phyloP scores from a whole-genome alignment of 2,888 invertebrate species.

The Diarsia rubi region DNA sequence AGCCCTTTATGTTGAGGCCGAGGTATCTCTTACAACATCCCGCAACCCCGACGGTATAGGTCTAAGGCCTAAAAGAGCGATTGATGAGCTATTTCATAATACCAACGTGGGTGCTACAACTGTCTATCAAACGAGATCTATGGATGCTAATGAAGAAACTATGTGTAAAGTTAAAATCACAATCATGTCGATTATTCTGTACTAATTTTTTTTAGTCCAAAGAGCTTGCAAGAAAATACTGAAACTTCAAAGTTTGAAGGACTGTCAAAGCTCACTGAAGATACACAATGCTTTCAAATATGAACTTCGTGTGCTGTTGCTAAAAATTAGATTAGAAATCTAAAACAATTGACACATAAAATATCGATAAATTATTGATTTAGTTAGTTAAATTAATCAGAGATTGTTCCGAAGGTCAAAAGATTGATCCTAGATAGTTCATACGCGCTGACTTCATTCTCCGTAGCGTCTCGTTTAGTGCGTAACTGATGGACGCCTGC shows the following conservation, averaged over 20 bases:
- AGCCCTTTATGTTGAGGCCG: no score
- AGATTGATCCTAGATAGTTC: conserved; percentile 37
- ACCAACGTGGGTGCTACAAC: neutral
- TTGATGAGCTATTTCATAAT: no score
- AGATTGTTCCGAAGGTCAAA: conserved; percentile 32
- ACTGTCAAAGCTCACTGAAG: neutral
- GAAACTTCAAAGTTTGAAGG: neutral
- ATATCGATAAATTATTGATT: neutral
- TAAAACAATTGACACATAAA: no score
- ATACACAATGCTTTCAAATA: conserved; percentile 22
- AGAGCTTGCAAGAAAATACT: conserved; percentile 1
- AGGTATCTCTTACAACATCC: no score
- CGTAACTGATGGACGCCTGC: conserved; percentile 80
- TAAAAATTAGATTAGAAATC: no score
- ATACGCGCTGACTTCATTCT: conserved; percentile 34
- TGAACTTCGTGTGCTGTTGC: conserved; percentile 7
- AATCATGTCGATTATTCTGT: neutral
- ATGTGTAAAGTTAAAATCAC: neutral
- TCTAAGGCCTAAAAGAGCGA: no score
- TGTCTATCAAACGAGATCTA: neutral
- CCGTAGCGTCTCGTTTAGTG: conserved; percentile 67
- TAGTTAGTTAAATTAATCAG: conserved; percentile 24
- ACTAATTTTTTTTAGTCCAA: neutral
- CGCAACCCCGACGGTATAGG: no score
- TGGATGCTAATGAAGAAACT: neutral